Base-by-base conservation (phyloP, 2,797 vertebrate genomes). In the Sphenopsis melanotis region DNA sequence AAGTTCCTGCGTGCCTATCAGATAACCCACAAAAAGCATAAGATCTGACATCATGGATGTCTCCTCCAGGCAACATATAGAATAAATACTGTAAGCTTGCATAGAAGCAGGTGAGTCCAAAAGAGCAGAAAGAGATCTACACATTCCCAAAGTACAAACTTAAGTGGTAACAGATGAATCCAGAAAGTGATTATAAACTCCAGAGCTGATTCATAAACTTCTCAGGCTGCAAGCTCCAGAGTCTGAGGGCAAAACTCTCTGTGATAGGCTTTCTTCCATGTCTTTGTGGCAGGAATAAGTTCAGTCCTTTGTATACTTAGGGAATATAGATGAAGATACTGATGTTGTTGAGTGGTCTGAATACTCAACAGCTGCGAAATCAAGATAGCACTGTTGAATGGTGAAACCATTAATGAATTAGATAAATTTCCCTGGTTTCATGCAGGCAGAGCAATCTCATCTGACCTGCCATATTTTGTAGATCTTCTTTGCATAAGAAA, bases 51-150 rank as follows among this genome's bases (percentile, higher is more conserved):
- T 27, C 36, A 37, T 59, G 17, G 24, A 0, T 1, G 10, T 82
- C 44, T 82, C 82, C 55, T 53, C 76, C 79, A 88, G 91, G 77
- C 72, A 94, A 56, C 78, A 46, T 60, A 66, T 36, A 92, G 84
- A 75, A 81, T 42, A 85, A 92, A 83, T 86, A 82, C 18, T 71
- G 9, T 44, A 59, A 78, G 56, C 57, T 91, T 83, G 61, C 37
- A 61, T 2, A 85, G 79, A 72, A 89, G 55, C 82, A 95, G 87
- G 76, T 92, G 84, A 92, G 80, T 78, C 76, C 82, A 79, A 82
- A 77, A 75, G 30, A 80, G 49, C 72, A 89, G 89, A 72, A 56
- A 18, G 18, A 77, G 52, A 57, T 78, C 60, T 95, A 37, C 49
- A 57, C 21, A 9, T 89, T 95, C 47, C 47, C 47, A 44, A 80